Conservation (phyloP, 2,888 invertebrate genomes). For the Invenusta paracnida region DNA sequence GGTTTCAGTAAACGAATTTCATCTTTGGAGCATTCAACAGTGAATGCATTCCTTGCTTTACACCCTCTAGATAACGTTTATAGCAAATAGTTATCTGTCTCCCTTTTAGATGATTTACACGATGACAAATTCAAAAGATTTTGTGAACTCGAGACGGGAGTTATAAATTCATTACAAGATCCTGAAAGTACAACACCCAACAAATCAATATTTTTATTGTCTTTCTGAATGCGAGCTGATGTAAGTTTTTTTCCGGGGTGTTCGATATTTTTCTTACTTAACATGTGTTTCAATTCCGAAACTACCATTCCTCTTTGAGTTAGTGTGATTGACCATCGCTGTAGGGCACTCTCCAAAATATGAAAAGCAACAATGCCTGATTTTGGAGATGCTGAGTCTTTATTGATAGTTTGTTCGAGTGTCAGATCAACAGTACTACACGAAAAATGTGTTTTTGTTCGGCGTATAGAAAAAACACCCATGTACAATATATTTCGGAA, state of each 20-base stretch:
- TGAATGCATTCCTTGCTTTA: background rate
- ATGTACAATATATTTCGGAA: background rate
- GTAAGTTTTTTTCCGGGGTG: background rate
- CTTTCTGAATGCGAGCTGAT: background rate
- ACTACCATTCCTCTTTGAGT: background rate
- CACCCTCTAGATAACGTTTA: conserved; percentile 8
- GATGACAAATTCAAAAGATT: background rate
- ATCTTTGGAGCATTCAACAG: conserved; percentile 8
- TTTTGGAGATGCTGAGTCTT: background rate
- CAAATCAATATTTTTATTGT: background rate
- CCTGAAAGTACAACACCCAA: background rate
- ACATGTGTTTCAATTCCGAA: background rate
- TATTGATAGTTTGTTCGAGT: background rate
- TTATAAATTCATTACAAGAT: background rate
- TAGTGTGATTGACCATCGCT: background rate
- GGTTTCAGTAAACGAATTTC: conserved; percentile 24
- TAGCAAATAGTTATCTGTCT: background rate
- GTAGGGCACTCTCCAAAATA: background rate
- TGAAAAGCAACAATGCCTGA: background rate
- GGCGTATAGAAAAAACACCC: background rate
- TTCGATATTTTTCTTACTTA: background rate
- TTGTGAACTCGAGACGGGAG: background rate
- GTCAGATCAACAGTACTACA: background rate
- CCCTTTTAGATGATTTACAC: conserved; percentile 16
- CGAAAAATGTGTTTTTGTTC: background rate